Conservation (phyloP, 1,140 invertebrate species). For the Musca vetustissima region DNA sequence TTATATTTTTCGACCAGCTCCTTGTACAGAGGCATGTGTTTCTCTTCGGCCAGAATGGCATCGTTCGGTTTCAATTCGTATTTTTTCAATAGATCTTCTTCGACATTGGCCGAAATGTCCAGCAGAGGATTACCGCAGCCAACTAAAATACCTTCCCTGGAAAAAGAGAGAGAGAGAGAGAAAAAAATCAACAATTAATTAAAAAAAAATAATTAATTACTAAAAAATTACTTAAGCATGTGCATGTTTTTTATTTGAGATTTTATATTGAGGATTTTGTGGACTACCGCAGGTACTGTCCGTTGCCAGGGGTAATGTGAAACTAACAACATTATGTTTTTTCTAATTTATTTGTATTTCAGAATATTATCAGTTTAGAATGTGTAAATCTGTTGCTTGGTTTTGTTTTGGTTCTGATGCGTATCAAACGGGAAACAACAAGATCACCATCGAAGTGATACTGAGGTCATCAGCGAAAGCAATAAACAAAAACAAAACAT, state of each 20-base stretch:
- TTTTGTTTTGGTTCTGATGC: no score
- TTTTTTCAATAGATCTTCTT: slow-evolving; percentile 77
- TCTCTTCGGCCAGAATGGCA: slow-evolving; percentile 91
- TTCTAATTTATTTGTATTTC: no score
- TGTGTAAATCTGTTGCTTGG: no score
- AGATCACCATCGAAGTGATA: no score
- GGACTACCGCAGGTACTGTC: no score
- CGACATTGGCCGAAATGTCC: slow-evolving; percentile 87
- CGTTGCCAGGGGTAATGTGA: no score
- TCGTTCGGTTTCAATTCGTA: slow-evolving; percentile 88
- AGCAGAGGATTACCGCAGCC: slow-evolving; percentile 96
- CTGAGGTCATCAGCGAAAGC: no score
- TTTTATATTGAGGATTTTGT: not conserved
- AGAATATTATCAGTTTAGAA: no score
- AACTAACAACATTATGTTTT: no score
- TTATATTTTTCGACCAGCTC: slow-evolving; percentile 66
- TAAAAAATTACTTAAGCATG: not conserved
- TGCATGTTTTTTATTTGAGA: not conserved
- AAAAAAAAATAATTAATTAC: not conserved
- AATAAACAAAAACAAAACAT: no score
- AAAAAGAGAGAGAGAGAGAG: slow-evolving; percentile 36
- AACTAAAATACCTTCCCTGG: slow-evolving; percentile 74
- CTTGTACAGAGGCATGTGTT: slow-evolving; percentile 75
- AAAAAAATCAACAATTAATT: not conserved
- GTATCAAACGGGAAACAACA: no score